Base-by-base conservation (phyloP, 1,140 invertebrate genomes). In the Papilio helenus region DNA sequence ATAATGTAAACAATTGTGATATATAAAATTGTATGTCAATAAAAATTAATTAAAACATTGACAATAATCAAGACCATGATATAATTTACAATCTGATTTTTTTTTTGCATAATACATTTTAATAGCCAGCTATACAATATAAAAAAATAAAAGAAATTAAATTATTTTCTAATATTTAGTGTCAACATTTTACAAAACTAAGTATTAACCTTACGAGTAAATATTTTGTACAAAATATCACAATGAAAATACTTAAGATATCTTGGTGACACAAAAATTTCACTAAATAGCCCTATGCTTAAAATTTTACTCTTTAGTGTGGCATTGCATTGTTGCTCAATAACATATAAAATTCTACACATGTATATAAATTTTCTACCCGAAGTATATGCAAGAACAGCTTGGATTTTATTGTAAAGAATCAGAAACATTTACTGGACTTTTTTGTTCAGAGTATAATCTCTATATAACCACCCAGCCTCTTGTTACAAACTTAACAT, bases 161-260 rank as follows among this genome's bases (percentile, higher is more conserved):
- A 79, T 72, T 39, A 58, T 80, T 51, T 76, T 39, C 76, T 74
- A 77, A 2, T 78, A 55, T 80, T 79, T 39, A 81, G 71, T 78
- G 80, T 80, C 84, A 82, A 85, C 76, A 83, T 73, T 83, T 85
- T 78, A 82, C 51, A 77, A 80, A 82, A 84, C 84, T 83, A 79
- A 88, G 83, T 72, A 85, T 86, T 79, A 87, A 84, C 86, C 89
- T 88, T 89, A 91, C 80, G 88, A 81, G 83, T 86, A 88, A 91
- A 85, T 87, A 86, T 88, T 93, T 93, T 93, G 90, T 93, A 93
- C 92, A 92, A 85, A 91, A 89, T 92, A 93, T 92, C 92, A 93
- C 92, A 92, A 87, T 87, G 83, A 87, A 82, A 89, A 89, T 86
- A 88, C 85, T 87, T 84, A 89, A 61, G 55, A 77, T 34, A 77